A percentile compares a stretch with the other conserved stretches of the same genome.
Conservation (phyloP, 2,888 invertebrate genomes). For the Euzetes globulus region DNA sequence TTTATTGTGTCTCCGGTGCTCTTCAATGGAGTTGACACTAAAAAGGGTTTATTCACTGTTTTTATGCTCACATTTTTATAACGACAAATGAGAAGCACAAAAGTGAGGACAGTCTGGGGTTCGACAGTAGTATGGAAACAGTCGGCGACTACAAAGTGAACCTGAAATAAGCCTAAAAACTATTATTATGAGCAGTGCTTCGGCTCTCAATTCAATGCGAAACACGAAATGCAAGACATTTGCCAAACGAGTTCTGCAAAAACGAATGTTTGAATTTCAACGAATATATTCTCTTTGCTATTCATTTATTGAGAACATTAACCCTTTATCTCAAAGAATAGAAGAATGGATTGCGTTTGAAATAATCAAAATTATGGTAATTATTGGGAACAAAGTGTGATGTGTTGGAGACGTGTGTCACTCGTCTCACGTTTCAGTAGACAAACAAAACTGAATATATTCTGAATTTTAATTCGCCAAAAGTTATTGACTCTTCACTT, state of each 20-base stretch:
- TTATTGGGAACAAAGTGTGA: not conserved
- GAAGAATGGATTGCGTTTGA: not conserved
- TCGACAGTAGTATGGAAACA: not conserved
- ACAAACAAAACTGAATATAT: not conserved
- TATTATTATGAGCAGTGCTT: not conserved
- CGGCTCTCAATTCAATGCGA: not conserved
- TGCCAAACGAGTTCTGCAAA: not conserved
- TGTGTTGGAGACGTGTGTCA: not conserved
- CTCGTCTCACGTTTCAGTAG: constrained; percentile 13
- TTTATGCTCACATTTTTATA: no score
- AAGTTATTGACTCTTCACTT: not conserved
- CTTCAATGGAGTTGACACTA: no score
- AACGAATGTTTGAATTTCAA: not conserved
- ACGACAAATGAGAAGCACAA: no score
- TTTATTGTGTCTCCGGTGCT: no score
- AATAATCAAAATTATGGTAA: constrained; percentile 13
- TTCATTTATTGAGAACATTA: not conserved
- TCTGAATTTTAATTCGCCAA: not conserved
- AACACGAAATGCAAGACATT: not conserved
- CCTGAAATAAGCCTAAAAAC: not conserved
- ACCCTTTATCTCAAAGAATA: not conserved
- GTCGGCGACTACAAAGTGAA: constrained; percentile 6
- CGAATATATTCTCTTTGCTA: not conserved
- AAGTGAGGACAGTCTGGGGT: no score
- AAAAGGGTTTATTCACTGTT: no score